Percentiles rank a stretch among this genome's conserved stretches.
phyloP scores from a whole-genome alignment of 2,888 invertebrate genomes.

The Thumatha senex region DNA sequence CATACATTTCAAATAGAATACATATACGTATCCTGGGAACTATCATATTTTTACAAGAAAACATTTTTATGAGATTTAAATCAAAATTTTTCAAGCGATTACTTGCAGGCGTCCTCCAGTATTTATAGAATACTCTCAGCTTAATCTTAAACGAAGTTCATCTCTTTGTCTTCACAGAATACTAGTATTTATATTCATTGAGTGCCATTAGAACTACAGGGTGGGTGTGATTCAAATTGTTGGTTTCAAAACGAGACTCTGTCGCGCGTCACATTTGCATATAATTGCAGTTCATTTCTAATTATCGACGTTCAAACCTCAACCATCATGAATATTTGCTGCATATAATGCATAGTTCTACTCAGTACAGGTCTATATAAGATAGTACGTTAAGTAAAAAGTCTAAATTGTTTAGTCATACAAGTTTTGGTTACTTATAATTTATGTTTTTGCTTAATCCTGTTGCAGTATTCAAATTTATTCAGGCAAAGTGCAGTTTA shows the following conservation, averaged over 20 bases:
- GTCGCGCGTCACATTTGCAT: conserved; percentile 70
- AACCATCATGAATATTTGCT: conserved; percentile 31
- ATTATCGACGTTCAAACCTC: conserved; percentile 51
- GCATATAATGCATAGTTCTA: conserved; percentile 28
- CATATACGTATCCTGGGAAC: no score
- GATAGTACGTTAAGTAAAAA: neutral
- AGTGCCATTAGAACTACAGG: conserved; percentile 24
- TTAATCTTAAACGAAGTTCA: conserved; percentile 1
- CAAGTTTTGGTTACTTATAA: no score
- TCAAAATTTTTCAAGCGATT: no score
- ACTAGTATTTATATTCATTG: conserved; percentile 6
- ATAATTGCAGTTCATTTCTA: conserved; percentile 74
- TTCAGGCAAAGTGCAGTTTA: conserved; percentile 36
- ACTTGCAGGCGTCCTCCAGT: no score
- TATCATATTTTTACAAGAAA: no score
- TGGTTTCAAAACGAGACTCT: conserved; percentile 70
- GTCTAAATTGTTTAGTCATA: neutral
- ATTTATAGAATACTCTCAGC: no score
- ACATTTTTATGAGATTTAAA: no score
- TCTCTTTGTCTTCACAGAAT: neutral
- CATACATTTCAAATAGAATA: no score
- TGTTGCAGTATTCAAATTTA: conserved; percentile 10
- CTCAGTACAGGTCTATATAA: neutral
- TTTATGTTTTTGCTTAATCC: no score
- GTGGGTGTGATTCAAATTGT: conserved; percentile 69